phyloP scores from a whole-genome alignment of 1,140 invertebrate genomes.

The Wiebesia pumilae region DNA sequence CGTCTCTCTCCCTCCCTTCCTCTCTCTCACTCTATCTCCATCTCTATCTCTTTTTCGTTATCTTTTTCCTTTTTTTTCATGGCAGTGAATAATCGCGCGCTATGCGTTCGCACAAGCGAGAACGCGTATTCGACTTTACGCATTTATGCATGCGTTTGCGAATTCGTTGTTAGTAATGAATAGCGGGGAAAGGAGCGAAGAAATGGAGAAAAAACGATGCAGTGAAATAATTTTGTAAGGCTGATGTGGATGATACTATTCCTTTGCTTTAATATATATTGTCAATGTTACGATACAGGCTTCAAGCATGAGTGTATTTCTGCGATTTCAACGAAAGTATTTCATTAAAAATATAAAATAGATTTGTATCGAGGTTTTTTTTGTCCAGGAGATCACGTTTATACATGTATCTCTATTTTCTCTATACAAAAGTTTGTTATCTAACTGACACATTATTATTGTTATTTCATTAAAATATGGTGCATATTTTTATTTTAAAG shows the following conservation, averaged over 20 bases:
- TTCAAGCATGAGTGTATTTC: neutral
- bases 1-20: slow-evolving; percentile 55
- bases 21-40: too few species aligned
- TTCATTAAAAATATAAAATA: slow-evolving; percentile 14
- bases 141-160: neutral
- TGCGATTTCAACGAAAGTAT: neutral
- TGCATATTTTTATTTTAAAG: too few species aligned
- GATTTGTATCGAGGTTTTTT: neutral
- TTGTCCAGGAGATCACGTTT: neutral
- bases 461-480: too few species aligned
- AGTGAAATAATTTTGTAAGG: slow-evolving; percentile 4
- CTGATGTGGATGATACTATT: neutral
- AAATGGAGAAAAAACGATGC: neutral
- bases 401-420: too few species aligned
- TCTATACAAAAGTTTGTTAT: too few species aligned
- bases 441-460: too few species aligned
- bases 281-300: neutral
- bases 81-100: neutral
- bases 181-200: too few species aligned
- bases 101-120: neutral
- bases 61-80: neutral
- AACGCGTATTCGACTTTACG: neutral
- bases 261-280: neutral
- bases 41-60: slow-evolving; percentile 42
- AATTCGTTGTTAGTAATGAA: neutral